These are phyloP conservation scores for Ethmia dodecea DNA, from an alignment of 2,888 invertebrate species.

Conservation along the genomic window DNA sequence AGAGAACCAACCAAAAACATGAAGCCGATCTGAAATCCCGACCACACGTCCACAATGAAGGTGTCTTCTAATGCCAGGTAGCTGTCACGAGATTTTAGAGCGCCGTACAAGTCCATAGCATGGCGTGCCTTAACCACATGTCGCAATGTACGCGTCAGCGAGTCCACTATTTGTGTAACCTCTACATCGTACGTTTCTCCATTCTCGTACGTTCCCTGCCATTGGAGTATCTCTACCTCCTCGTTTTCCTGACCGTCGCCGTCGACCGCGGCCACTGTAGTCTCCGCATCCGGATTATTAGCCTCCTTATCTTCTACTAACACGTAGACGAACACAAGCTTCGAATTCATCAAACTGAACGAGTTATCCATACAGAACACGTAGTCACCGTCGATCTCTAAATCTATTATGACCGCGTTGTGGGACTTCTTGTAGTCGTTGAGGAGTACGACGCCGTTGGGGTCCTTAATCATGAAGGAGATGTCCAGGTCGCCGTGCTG, in stretches of 20 bases:
- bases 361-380: conserved; percentile 92
- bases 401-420: conserved; percentile 81
- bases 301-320: conserved; percentile 79
- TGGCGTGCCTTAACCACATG: conserved; percentile 81
- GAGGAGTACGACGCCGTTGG: conserved; percentile 77
- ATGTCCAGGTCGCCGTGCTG: conserved; percentile 91
- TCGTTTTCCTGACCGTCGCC: conserved; percentile 41
- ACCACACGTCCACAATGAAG: conserved; percentile 89
- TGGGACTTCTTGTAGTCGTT: conserved; percentile 83
- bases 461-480: conserved; percentile 83
- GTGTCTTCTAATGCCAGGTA: conserved; percentile 88
- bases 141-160: conserved; percentile 79
- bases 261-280: conserved; percentile 26
- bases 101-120: conserved; percentile 82
- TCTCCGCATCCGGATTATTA: conserved; percentile 39
- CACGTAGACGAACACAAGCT: conserved; percentile 89
- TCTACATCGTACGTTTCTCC: conserved; percentile 47
- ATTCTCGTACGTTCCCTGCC: conserved; percentile 41
- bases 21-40: conserved; percentile 82
- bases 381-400: conserved; percentile 83
- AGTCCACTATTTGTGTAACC: conserved; percentile 78
- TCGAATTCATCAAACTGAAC: conserved; percentile 87
- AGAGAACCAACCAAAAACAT: conserved; percentile 85
- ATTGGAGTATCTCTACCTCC: conserved; percentile 51
- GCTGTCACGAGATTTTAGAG: conserved; percentile 88